Evolutionary conservation across 2,888 invertebrate genomes (phyloP).

Genomic region (Craniophora ligustri): DNA sequence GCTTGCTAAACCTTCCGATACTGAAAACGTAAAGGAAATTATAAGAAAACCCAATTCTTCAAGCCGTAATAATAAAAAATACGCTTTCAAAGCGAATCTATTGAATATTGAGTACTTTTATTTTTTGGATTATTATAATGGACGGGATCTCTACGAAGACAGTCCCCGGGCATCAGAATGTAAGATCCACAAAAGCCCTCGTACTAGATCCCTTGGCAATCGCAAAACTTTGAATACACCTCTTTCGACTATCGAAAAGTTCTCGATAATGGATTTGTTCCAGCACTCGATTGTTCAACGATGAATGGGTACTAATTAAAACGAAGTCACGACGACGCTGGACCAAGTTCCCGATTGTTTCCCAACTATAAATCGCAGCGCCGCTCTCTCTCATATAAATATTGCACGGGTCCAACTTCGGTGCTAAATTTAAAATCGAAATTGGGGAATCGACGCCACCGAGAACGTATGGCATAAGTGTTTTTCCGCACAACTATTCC

Average conservation of each 20-base stretch:
- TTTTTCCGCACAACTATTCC: slow-evolving; percentile 52
- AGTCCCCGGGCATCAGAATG: slow-evolving; percentile 60
- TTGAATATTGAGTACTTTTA: slow-evolving; percentile 56
- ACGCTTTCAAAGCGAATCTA: slow-evolving; percentile 45
- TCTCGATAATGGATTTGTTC: slow-evolving; percentile 87
- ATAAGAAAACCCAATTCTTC: slow-evolving; percentile 55
- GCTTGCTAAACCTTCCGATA: slow-evolving; percentile 62
- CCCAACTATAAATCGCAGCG: slow-evolving; percentile 83
- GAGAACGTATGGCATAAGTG: slow-evolving; percentile 61
- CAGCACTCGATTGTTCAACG: slow-evolving; percentile 86
- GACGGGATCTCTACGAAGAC: slow-evolving; percentile 60
- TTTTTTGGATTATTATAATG: slow-evolving; percentile 59
- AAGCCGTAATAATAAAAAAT: slow-evolving; percentile 43
- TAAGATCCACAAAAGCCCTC: slow-evolving; percentile 69
- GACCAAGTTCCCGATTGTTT: slow-evolving; percentile 86
- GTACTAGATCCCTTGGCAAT: slow-evolving; percentile 74
- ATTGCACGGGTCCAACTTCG: slow-evolving; percentile 80
- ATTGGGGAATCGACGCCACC: slow-evolving; percentile 71
- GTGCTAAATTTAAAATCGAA: slow-evolving; percentile 84
- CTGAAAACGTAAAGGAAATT: slow-evolving; percentile 67
- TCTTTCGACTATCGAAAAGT: slow-evolving; percentile 88
- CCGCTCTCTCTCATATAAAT: slow-evolving; percentile 82
- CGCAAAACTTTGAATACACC: slow-evolving; percentile 84
- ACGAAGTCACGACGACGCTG: slow-evolving; percentile 85
- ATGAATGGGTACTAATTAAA: slow-evolving; percentile 89